Evolutionary conservation across 2,797 vertebrate genomes (phyloP), one percentile per base, ranked within the genome.

Genomic region (Psittacula echo): DNA sequence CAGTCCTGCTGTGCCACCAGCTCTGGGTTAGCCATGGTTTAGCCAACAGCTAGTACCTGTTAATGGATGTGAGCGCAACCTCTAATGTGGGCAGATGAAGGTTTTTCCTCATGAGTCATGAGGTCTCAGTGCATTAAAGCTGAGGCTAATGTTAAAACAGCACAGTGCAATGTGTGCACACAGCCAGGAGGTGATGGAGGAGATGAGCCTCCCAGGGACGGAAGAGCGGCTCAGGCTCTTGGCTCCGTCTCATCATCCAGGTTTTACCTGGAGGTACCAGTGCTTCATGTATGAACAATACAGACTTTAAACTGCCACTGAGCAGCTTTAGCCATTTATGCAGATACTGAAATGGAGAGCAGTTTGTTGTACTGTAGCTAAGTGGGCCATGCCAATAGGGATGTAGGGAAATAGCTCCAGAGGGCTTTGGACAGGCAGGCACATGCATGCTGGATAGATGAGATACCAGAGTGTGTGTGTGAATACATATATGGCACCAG

Each of bases 111-210:
- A 0, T 10, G 2, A 54, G 7, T 37, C 7, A 0, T 0, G 2
- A 19, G 37, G 9, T 34, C 19, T 48, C 16, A 3, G 34, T 7
- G 34, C 21, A 1, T 20, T 66, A 21, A 68, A 65, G 16, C 24
- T 53, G 2, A 24, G 50, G n/a, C 15, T 62, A 1, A n/a, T 0
- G 18, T 42, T 24, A 6, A 30, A 66, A 4, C 20, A 62, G 54
- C 0, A 2, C 3, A 1, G 42, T 1, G 51, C 2, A 12, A 32
- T 0, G 2, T 12, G 61, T 22, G 70, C 27, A 3, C 16, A 13
- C 66, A 23, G 51, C 51, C 18, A 5, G 68, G 41, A 54, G 44
- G 23, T 13, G 32, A 42, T 2, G 9, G 44, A 61, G 44, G 18
- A 65, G 74, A 70, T 16, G 32, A 34, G n/a, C 2, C 2, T 1